phyloP scores from a whole-genome alignment of 2,888 invertebrate species.

The Hydraecia micacea region DNA sequence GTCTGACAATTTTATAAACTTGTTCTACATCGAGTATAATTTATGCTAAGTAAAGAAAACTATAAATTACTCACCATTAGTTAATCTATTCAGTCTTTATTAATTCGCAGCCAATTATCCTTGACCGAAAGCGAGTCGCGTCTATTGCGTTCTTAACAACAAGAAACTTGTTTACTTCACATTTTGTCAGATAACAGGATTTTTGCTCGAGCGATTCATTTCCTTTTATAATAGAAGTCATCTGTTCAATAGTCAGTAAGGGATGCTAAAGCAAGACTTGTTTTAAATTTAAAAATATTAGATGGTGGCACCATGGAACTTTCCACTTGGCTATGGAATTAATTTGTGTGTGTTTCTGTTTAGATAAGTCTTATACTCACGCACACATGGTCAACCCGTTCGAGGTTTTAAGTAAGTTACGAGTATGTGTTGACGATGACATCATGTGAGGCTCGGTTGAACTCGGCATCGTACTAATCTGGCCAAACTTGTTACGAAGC shows the following conservation, averaged over 20 bases:
- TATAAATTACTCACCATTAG: conserved; percentile 33
- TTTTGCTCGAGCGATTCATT: conserved; percentile 67
- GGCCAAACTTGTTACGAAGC: conserved; percentile 77
- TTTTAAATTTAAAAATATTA: conserved; percentile 74
- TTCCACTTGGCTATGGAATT: conserved; percentile 73
- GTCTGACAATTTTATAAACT: conserved; percentile 3
- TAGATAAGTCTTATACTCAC: conserved; percentile 64
- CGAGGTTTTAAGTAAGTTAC: conserved; percentile 65
- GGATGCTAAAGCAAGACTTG: conserved; percentile 67
- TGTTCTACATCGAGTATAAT: conserved; percentile 29
- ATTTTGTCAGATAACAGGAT: conserved; percentile 69
- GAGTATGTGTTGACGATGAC: conserved; percentile 72
- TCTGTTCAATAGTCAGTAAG: conserved; percentile 71
- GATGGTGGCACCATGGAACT: conserved; percentile 71
- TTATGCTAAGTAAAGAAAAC: conserved; percentile 38
- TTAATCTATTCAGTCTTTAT: conserved; percentile 55
- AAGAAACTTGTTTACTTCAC: conserved; percentile 71
- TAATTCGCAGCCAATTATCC: conserved; percentile 70
- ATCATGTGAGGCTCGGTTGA: conserved; percentile 72
- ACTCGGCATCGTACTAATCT: conserved; percentile 68
- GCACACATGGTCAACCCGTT: conserved; percentile 55
- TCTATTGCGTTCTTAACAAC: conserved; percentile 60
- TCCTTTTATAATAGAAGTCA: conserved; percentile 70
- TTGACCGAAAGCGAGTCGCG: conserved; percentile 76
- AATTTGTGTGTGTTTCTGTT: conserved; percentile 66